A percentile compares a stretch with the other conserved stretches of the same genome.
phyloP scores from a whole-genome alignment of 2,797 vertebrate species.

The Hydrolagus colliei region DNA sequence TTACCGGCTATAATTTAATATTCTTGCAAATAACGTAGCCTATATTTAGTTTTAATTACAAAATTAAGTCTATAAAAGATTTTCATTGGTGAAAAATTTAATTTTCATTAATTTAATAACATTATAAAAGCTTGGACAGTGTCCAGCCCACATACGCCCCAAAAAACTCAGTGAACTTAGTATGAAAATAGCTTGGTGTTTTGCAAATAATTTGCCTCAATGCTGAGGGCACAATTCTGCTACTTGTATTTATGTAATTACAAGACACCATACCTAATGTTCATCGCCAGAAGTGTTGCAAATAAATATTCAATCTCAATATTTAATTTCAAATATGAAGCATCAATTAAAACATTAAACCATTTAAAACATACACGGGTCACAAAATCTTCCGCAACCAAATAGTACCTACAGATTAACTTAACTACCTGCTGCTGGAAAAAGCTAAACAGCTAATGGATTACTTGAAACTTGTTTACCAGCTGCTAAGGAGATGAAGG shows the following conservation, averaged over 20 bases:
- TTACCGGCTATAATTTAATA: too few relatives aligned
- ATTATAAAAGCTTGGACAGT: too few relatives aligned
- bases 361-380: neutral
- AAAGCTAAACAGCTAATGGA: neutral
- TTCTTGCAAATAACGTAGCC: neutral
- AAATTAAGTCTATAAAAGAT: neutral
- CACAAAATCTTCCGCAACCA: neutral
- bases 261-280: neutral
- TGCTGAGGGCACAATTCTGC: neutral
- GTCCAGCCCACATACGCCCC: too few relatives aligned
- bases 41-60: neutral
- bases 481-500: neutral
- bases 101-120: neutral
- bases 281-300: neutral
- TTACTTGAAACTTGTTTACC: conserved; percentile 2
- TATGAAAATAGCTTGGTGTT: neutral
- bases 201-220: neutral
- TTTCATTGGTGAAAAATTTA: neutral
- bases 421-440: neutral
- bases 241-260: neutral
- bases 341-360: neutral
- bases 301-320: conserved; percentile 10
- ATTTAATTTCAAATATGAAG: conserved; percentile 7
- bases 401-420: conserved; percentile 17
- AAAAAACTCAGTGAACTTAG: neutral